A percentile compares a stretch with the other conserved stretches of the same genome.
These are phyloP conservation scores for Tetragonisca angustula DNA, from an alignment of 2,888 invertebrate species.

Conservation along the genomic window DNA sequence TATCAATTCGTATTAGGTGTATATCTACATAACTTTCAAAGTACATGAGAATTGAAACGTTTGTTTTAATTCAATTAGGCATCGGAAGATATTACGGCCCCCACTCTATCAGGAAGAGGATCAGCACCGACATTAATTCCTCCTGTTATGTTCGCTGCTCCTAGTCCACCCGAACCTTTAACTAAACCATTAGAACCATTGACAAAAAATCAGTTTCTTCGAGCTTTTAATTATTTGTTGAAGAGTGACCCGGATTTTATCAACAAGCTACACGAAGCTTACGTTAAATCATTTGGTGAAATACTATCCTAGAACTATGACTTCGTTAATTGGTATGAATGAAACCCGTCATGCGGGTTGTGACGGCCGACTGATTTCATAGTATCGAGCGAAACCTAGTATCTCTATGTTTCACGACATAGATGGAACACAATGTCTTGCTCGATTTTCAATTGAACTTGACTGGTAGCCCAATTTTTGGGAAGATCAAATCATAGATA, in stretches of 20 bases:
- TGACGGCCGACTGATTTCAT: conserved; percentile 63
- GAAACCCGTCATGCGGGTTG: conserved; percentile 66
- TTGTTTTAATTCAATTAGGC: conserved; percentile 65
- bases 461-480: conserved; percentile 56
- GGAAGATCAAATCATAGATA: conserved; percentile 50
- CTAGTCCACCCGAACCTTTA: conserved; percentile 77
- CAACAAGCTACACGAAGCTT: conserved; percentile 95
- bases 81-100: conserved; percentile 72
- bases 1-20: neutral
- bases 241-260: conserved; percentile 95
- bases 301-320: conserved; percentile 83
- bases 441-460: conserved; percentile 61
- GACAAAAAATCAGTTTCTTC: conserved; percentile 94
- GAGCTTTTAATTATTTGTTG: conserved; percentile 94
- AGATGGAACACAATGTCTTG: conserved; percentile 48
- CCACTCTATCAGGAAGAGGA: conserved; percentile 68
- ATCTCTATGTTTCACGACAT: conserved; percentile 64
- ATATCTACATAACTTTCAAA: neutral
- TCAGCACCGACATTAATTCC: conserved; percentile 91
- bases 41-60: neutral
- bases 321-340: conserved; percentile 43
- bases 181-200: conserved; percentile 88
- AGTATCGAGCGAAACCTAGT: conserved; percentile 55
- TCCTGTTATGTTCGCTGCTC: conserved; percentile 91
- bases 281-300: conserved; percentile 93